Evolutionary conservation across 2,888 invertebrate genomes (phyloP), one percentile per base, ranked within the genome.

Genomic region (Spilarctia lutea): DNA sequence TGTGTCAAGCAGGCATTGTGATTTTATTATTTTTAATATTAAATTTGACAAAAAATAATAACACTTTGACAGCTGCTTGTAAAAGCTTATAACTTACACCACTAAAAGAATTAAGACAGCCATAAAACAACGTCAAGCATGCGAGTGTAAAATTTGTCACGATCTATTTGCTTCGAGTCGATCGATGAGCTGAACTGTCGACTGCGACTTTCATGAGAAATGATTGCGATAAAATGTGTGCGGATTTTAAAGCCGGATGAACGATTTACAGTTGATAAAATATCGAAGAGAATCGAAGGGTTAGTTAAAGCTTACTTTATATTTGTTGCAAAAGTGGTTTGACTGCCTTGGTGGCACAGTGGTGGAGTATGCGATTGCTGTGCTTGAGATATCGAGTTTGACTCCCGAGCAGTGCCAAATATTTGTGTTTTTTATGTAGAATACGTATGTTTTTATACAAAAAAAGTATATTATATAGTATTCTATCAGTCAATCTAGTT

Each of bases 71-170:
- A 16, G 16, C 27, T 13, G 30, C 0, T 63, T 16, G 16, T 30
- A 30, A 16, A 63, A 63, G 60, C 13, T 81, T 33, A 0, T 73
- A 68, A 81, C 79, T 81, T 84, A 71, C 80, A 80, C 73, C 77
- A 78, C 65, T 67, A 82, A 13, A 16, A 71, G 76, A 86, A 91
- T 91, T 92, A 91, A 89, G 87, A 84, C 85, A 83, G 87, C 90
- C 85, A 93, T 93, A 93, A 93, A 93, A 93, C 92, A 93, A 91
- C 84, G 92, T 91, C 92, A 86, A 79, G 86, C 85, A 82, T 80
- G 85, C 87, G 89, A 87, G 88, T 88, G 89, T 88, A 81, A 88
- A 90, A 93, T 93, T 94, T 92, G 93, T 93, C 92, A 91, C 90
- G 91, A 83, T 79, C 87, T 83, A 90, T 92, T 92, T 88, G 86